These are phyloP conservation scores for Drosophila melanosoma DNA, from an alignment of 2,888 invertebrate species.

Conservation along the genomic window DNA sequence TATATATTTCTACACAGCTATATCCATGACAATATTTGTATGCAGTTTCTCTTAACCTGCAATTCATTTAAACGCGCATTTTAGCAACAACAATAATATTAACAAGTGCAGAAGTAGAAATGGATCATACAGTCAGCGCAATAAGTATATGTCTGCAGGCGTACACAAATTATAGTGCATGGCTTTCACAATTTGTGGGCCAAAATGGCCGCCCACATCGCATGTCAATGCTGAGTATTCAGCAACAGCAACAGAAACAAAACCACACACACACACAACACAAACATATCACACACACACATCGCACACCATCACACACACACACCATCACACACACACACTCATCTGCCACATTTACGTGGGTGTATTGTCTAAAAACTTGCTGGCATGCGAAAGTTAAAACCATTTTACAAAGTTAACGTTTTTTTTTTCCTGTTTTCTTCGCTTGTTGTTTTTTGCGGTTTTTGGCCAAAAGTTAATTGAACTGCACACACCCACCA, in stretches of 20 bases:
- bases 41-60: constrained; percentile 16
- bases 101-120: constrained; percentile 7
- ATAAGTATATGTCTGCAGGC: constrained; percentile 66
- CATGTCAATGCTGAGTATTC: constrained; percentile 73
- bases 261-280: not conserved
- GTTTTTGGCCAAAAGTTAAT: constrained; percentile 66
- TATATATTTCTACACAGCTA: too few species aligned
- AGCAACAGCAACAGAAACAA: constrained; percentile 26
- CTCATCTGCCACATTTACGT: constrained; percentile 28
- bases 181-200: constrained; percentile 48
- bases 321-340: not conserved
- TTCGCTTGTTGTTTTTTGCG: constrained; percentile 38
- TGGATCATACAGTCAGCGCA: constrained; percentile 46
- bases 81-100: constrained; percentile 39
- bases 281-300: not conserved
- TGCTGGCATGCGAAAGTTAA: constrained; percentile 68
- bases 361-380: constrained; percentile 56
- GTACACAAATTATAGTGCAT: constrained; percentile 63
- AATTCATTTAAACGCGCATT: constrained; percentile 57
- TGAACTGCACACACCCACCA: constrained; percentile 67
- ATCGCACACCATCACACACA: not conserved
- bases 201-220: constrained; percentile 52
- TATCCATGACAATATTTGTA: not conserved
- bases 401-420: constrained; percentile 63
- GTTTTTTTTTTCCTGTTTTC: constrained; percentile 39